A percentile compares a stretch with the other conserved stretches of the same genome.
phyloP scores from a whole-genome alignment of 2,113 vertebrate genomes.

The Rattus rattus region DNA sequence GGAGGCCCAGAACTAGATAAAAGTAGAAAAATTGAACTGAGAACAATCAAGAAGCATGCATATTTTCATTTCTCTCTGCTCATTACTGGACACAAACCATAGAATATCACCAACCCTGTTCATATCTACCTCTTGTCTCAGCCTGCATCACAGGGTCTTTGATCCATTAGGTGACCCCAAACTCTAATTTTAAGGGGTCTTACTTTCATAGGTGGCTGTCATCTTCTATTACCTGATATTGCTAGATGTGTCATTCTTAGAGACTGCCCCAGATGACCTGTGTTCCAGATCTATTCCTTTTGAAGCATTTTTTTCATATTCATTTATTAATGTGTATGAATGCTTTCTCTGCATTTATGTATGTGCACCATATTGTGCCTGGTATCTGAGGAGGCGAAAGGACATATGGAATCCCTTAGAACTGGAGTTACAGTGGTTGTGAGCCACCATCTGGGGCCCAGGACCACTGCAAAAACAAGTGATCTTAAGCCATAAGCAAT shows the following conservation, averaged over 20 bases:
- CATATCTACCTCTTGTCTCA: neutral
- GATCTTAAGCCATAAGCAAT: neutral
- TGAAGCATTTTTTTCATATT: neutral
- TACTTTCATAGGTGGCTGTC: neutral
- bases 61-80: neutral
- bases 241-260: neutral
- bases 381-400: neutral
- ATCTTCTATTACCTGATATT: neutral
- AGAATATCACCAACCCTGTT: neutral
- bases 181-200: neutral
- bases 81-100: neutral
- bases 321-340: neutral
- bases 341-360: neutral
- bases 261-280: constrained; percentile 17
- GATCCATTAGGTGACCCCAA: neutral
- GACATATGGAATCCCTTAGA: neutral
- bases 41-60: neutral
- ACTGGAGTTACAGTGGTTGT: neutral
- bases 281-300: constrained; percentile 7
- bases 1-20: neutral
- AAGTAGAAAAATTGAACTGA: neutral
- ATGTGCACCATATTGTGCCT: neutral
- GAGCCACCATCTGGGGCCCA: neutral
- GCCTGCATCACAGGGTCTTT: neutral
- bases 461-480: neutral